Base-by-base conservation (phyloP, 1,140 invertebrate genomes). In the Musca vetustissima region DNA sequence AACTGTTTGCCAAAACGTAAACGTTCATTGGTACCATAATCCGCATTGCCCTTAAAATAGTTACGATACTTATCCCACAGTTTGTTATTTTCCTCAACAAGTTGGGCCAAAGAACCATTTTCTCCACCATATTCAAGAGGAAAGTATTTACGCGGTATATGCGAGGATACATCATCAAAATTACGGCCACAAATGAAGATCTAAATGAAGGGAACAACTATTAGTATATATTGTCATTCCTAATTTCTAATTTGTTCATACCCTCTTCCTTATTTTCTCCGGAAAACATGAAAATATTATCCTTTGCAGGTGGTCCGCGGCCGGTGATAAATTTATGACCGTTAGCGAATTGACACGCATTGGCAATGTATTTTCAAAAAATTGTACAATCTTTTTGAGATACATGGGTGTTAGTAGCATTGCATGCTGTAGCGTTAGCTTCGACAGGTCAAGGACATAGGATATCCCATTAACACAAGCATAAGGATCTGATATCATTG, bases 111-210 rank as follows among this genome's bases (percentile, higher is more conserved):
- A 4, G 83, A 76, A 19, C 83, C 83, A 66, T 84, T 84, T 19
- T 84, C 81, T 0, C 87, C 87, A 0, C 87, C 87, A 64, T 87
- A 87, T 69, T 89, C 88, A 49, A 79, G 73, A 0, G 88, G 87
- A 14, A 88, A 69, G 65, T 86, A 81, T 53, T 83, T 73, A 70
- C 83, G 83, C 0, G 86, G 83, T 47, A 88, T 75, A n/a, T 28
- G 28, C 8, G 28, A 3, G 28, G 28, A 28, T 3, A 28, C 8
- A 28, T 28, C 28, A 28, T 3, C 8, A 8, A 28, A 28, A 28
- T 28, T 28, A 28, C 28, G 28, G 28, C 28, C 28, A 28, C 28
- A 28, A 4, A 28, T 28, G 28, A 28, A 28, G 3, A 28, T 28
- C 28, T 28, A 28, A 28, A 3, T n/a, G n/a, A n/a, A 28, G 8